Evolutionary conservation across 2,797 vertebrate species (phyloP), one percentile per base, ranked within the genome.

Genomic region (Gallinago nigripennis): DNA sequence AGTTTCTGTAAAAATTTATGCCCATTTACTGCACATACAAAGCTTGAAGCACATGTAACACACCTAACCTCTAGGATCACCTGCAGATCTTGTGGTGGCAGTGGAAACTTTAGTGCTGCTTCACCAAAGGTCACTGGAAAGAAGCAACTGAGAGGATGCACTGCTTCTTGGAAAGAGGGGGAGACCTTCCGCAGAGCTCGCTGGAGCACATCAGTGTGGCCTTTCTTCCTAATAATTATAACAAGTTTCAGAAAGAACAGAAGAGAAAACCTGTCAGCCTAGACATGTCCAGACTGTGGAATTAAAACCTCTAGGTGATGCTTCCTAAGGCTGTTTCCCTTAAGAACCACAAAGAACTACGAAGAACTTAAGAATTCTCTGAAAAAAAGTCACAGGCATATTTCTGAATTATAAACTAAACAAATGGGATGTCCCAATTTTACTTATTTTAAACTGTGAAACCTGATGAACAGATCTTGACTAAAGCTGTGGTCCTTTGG

Each of bases 171-270:
- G 27, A 72, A 25, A 71, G 23, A 33, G 11, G 12, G 14, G 7
- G 15, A 68, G 21, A 75, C 28, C 45, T 72, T 63, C 37, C 18
- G 19, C 71, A 39, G 39, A 73, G 23, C 27, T 48, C 1, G 0
- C 45, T 45, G 21, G 16, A 50, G 31, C 17, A 20, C 1, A 1
- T 54, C 3, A 1, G 4, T 9, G 8, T 6, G 27, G 46, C 16
- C 63, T 16, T 17, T 54, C 25, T 27, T 53, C 39, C 41, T 60
- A 53, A 71, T 3, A 4, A 4, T 12, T 45, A 77, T n/a, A 86
- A 61, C 11, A 35, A 27, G n/a, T 41, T 81, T n/a, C 64, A 68
- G 64, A 25, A 84, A 45, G 30, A 35, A 19, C 3, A 14, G 11
- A 61, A 33, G 37, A 77, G 14, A 81, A 88, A 65, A 41, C 5